Evolutionary conservation across 2,888 invertebrate species (phyloP).

Genomic region (Punctoribates punctum): DNA sequence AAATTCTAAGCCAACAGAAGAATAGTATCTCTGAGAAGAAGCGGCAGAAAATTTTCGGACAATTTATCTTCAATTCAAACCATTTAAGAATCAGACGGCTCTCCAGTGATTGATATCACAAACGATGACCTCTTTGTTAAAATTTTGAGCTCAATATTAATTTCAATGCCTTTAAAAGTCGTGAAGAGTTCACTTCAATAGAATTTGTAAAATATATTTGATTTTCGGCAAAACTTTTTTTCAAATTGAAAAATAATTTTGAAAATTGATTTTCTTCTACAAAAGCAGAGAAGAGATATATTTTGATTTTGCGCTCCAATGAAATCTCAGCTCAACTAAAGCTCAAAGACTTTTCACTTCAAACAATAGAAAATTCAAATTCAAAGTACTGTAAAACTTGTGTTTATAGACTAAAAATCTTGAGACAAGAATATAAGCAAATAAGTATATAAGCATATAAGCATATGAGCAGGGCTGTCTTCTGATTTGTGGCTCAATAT

Average conservation of each 20-base stretch:
- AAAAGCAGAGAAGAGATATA: no score
- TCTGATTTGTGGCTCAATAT: no score
- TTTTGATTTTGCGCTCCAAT: no score
- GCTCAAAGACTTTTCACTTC: no score
- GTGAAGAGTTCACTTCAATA: not conserved
- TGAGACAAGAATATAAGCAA: no score
- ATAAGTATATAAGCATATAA: no score
- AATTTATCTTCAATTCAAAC: slow-evolving; percentile 19
- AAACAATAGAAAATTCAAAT: no score
- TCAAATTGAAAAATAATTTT: not conserved
- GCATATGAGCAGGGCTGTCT: no score
- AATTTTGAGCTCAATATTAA: slow-evolving; percentile 14
- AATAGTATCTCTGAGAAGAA: not conserved
- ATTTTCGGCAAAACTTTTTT: not conserved
- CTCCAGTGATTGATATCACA: slow-evolving; percentile 2
- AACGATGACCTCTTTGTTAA: slow-evolving; percentile 3
- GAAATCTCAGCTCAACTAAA: no score
- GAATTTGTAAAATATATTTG: not conserved
- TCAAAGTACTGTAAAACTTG: no score
- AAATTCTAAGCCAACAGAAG: not conserved
- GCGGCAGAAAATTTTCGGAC: not conserved
- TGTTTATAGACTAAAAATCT: no score
- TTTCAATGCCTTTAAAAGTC: not conserved
- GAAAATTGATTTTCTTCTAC: no score
- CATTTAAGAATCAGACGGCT: not conserved